Conservation (phyloP, 2,888 invertebrate species). For the Drosophila villosipedis region DNA sequence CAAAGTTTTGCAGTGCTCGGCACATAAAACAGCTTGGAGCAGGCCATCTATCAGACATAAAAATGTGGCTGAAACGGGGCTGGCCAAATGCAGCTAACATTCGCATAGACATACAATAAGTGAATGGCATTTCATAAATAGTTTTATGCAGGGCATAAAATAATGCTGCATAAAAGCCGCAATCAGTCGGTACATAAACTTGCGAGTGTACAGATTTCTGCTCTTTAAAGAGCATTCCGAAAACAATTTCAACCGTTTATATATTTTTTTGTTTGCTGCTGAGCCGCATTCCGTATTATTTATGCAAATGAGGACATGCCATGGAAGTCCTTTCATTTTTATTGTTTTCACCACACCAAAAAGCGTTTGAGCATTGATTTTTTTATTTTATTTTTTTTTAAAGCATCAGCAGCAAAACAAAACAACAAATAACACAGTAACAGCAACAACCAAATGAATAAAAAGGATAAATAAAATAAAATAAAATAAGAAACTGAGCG, state of each 20-base stretch:
- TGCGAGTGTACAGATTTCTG: slow-evolving; percentile 5
- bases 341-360: slow-evolving; percentile 35
- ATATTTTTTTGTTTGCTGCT: slow-evolving; percentile 3
- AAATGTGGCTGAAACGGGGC: slow-evolving; percentile 23
- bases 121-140: slow-evolving; percentile 66
- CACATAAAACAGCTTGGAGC: slow-evolving; percentile 53
- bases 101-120: slow-evolving; percentile 22
- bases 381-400: slow-evolving; percentile 43
- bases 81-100: slow-evolving; percentile 43
- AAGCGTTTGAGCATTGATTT: slow-evolving; percentile 63
- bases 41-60: slow-evolving; percentile 46
- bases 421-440: slow-evolving; percentile 32
- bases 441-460: slow-evolving; percentile 7
- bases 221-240: slow-evolving; percentile 43
- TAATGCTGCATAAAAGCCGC: slow-evolving; percentile 45
- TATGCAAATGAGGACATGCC: slow-evolving; percentile 48
- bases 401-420: slow-evolving; percentile 48
- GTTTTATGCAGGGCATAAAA: slow-evolving; percentile 62
- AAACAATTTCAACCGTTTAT: slow-evolving; percentile 29
- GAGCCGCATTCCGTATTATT: slow-evolving; percentile 1
- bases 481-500: slow-evolving; percentile 16
- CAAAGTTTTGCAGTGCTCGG: slow-evolving; percentile 22
- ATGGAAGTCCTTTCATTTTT: slow-evolving; percentile 36
- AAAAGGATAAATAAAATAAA: slow-evolving; percentile 24
- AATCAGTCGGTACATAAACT: slow-evolving; percentile 46